A percentile compares a stretch with the other conserved stretches of the same genome.
Conservation (phyloP, 2,797 vertebrate species). For the Chelon auratus region DNA sequence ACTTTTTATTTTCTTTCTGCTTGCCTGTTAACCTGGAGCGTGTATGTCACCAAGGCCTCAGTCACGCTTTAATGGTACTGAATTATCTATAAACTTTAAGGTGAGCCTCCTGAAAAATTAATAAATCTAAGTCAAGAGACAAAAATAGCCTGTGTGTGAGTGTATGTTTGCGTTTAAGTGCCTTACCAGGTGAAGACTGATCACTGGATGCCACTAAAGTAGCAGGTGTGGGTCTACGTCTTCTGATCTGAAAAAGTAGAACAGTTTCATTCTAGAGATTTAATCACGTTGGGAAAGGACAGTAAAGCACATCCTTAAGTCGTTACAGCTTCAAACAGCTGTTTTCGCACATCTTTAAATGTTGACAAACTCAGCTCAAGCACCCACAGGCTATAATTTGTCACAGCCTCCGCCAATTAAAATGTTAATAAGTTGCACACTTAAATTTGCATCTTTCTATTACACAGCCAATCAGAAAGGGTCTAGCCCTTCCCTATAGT, state of each 20-base stretch:
- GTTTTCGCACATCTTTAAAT: neutral
- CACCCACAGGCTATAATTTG: neutral
- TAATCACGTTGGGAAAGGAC: neutral
- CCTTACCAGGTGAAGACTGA: conserved; percentile 93
- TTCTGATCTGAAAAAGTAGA: conserved; percentile 86
- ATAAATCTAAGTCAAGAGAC: neutral
- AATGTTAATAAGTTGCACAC: conserved; percentile 2
- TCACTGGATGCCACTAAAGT: conserved; percentile 94
- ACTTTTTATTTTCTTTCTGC: no score
- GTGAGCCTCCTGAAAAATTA: neutral
- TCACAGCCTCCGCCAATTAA: conserved; percentile 9
- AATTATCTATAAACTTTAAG: neutral
- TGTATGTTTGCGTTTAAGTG: neutral
- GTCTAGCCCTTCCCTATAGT: neutral
- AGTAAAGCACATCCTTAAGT: neutral
- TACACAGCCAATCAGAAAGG: neutral
- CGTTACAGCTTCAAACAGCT: neutral
- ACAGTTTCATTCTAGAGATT: conserved; percentile 2
- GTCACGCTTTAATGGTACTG: neutral
- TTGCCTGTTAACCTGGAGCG: no score
- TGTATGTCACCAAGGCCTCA: neutral
- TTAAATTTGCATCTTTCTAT: conserved; percentile 6
- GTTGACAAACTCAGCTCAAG: neutral
- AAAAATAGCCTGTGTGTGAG: neutral
- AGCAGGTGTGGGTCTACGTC: conserved; percentile 93